Evolutionary conservation across 2,113 vertebrate species (phyloP).

Genomic region (Chroicocephalus ridibundus): DNA sequence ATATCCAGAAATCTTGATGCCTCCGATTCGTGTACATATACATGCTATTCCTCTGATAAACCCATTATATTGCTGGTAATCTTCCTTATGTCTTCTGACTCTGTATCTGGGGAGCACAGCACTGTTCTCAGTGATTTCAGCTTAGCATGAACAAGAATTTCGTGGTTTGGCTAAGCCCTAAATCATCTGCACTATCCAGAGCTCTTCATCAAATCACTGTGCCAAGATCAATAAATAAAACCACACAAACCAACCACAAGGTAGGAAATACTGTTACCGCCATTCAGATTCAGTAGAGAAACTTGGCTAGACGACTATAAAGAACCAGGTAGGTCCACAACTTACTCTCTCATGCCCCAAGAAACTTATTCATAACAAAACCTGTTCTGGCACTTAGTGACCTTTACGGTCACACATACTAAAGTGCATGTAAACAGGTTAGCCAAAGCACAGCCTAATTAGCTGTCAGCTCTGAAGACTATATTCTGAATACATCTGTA

Average conservation of each 20-base stretch:
- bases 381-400: neutral
- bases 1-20: neutral
- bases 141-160: neutral
- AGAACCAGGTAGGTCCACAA: neutral
- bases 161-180: neutral
- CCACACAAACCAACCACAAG: neutral
- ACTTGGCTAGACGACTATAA: neutral
- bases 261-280: neutral
- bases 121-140: neutral
- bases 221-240: slow-evolving; percentile 34
- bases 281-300: neutral
- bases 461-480: neutral
- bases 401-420: neutral
- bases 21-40: neutral
- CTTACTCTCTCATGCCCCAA: neutral
- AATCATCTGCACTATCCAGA: neutral
- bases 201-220: neutral
- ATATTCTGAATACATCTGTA: neutral
- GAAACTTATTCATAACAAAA: neutral
- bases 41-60: neutral
- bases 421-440: neutral
- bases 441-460: neutral
- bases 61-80: neutral
- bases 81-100: neutral
- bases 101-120: neutral